Evolutionary conservation across 2,888 invertebrate species (phyloP), one percentile per base, ranked within the genome.

Genomic region (Leptinotarsa juncta): DNA sequence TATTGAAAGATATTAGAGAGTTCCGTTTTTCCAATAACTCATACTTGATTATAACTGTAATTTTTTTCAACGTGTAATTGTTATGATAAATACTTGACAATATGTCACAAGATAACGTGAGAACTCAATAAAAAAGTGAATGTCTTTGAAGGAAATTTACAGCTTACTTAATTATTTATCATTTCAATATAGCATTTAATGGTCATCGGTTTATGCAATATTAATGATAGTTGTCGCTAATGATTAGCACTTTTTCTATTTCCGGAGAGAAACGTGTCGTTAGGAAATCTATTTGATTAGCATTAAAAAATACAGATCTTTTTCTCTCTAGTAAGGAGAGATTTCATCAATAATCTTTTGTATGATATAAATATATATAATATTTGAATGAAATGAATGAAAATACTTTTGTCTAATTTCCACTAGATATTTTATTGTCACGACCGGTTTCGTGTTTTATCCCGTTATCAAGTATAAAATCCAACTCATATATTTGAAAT

Each of bases 21-120:
- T 42, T 69, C 69, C 69, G 69, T 57, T 69, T 60, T 57, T 57
- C 48, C 15, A 67, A 23, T 23, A 32, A 57, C 48, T 57, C 18
- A 42, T 57, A 20, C 26, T 18, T 20, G 26, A 57, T 60, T 60
- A 32, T 68, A n/a, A 68, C n/a, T 18, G 68, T 18, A 18, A 67
- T 69, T 69, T 69, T 68, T 68, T n/a, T 60, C 57, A 16, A 10
- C 42, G 26, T 32, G 18, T 69, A 69, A 69, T 69, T 69, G 69
- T 69, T 57, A 69, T 69, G 49, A 48, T 69, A 16, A 69, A 57
- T 57, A 69, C 48, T 62, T 3, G 7, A 23, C 57, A 57, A 32
- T 68, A 68, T 68, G 32, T 55, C 49, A 57, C 69, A 60, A 48
- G 42, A 60, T 49, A 69, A 18, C 69, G 69, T 69, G 69, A 18